Evolutionary conservation across 2,888 invertebrate species (phyloP), one percentile per base, ranked within the genome.

Genomic region (Calameuta pallipes): DNA sequence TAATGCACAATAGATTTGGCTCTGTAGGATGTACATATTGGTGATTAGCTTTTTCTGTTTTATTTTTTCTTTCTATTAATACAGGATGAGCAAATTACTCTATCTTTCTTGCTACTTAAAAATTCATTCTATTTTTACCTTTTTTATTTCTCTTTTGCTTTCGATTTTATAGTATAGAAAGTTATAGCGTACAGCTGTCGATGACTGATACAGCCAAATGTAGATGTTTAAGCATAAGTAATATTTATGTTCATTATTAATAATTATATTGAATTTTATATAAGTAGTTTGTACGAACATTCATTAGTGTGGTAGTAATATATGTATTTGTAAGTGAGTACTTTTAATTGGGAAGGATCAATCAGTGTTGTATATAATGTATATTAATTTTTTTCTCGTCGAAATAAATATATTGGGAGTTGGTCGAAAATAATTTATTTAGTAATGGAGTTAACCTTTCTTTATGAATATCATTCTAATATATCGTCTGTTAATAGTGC

Each of bases 141-240:
- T 78, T 75, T 83, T 41, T 81, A 79, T 31, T 4, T 35, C 30
- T 74, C 23, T 35, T 15, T n/a, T 15, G 23, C 74, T 33, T 36
- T 74, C 13, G 9, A 35, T 74, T 35, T 36, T n/a, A 30, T 34
- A 36, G 23, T 30, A 13, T 23, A 36, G 23, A 30, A 33, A 35
- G 13, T 36, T 34, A 13, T 35, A 37, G 34, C 81, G 12, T 33
- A 15, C 70, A 79, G 82, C 83, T 80, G 81, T 82, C 82, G 83
- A 87, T 82, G 89, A 90, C 89, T 90, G 90, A 89, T 87, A 78
- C 87, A 87, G 87, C 89, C 88, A 89, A 89, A 89, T 87, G 83
- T 87, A 85, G 85, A 75, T 75, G n/a, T 4, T 41, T 36, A 35
- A 74, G 74, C 34, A 83, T 83, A 80, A 82, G 83, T 84, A 86